Conservation (phyloP, 1,140 invertebrate genomes). For the Achatina immaculata region DNA sequence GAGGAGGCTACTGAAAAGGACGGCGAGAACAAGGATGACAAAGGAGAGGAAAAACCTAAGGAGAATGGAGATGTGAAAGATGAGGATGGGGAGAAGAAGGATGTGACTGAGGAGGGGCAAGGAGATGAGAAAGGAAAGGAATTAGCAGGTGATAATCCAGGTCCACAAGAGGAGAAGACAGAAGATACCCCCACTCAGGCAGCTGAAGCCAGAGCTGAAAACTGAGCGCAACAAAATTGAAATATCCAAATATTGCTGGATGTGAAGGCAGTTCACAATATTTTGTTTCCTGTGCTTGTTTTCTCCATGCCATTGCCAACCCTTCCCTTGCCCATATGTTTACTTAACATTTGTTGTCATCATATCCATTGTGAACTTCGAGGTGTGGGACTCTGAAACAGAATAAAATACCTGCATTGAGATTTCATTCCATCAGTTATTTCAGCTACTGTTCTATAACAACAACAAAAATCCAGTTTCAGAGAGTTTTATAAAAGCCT, state of each 20-base stretch:
- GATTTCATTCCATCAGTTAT: no score
- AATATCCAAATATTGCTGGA: not conserved
- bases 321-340: not conserved
- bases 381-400: no score
- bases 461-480: no score
- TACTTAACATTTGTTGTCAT: not conserved
- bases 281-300: not conserved
- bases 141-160: not conserved
- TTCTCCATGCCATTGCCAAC: slow-evolving; percentile 7
- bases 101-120: not conserved
- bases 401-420: no score
- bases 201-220: slow-evolving; percentile 14
- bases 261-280: not conserved
- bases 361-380: no score
- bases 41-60: slow-evolving; percentile 45
- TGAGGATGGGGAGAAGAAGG: slow-evolving; percentile 24
- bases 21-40: slow-evolving; percentile 40
- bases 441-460: no score
- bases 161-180: slow-evolving; percentile 20
- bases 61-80: slow-evolving; percentile 40
- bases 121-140: not conserved
- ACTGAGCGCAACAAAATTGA: not conserved
- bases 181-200: slow-evolving; percentile 13
- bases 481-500: no score
- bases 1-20: slow-evolving; percentile 43